phyloP scores from a whole-genome alignment of 2,797 vertebrate genomes.

The Pantherophis vulpinus region DNA sequence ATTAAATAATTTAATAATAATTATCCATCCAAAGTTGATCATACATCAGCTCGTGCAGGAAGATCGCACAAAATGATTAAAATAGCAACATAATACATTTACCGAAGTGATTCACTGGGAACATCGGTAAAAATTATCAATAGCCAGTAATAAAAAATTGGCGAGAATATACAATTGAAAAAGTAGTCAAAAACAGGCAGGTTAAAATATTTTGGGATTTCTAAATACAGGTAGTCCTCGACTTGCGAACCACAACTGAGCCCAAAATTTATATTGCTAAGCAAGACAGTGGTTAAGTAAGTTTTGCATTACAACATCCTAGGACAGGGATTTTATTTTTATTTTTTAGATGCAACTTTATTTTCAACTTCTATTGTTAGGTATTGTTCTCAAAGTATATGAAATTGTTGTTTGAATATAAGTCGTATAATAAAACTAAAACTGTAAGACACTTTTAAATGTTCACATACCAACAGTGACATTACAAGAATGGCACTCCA shows the following conservation, averaged over 20 bases:
- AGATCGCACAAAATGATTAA: neutral
- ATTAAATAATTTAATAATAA: neutral
- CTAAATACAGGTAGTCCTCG: neutral
- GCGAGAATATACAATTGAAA: neutral
- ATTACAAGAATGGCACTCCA: neutral
- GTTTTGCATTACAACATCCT: neutral
- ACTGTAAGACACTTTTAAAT: neutral
- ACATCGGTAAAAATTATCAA: neutral
- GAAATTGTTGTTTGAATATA: neutral
- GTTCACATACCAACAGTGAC: neutral
- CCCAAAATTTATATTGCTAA: neutral
- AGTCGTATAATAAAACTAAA: neutral
- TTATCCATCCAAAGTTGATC: neutral
- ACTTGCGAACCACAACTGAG: neutral
- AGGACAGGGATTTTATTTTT: neutral
- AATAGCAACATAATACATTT: neutral
- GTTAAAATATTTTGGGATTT: neutral
- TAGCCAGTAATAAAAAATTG: neutral
- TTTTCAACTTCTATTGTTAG: neutral
- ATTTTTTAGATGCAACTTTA: neutral
- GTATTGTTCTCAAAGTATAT: neutral
- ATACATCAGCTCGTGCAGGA: neutral
- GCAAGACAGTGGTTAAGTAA: neutral
- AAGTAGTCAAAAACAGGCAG: neutral
- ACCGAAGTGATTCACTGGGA: neutral